Evolutionary conservation across 2,113 vertebrate genomes (phyloP), one percentile per base, ranked within the genome.

Genomic region (Aspiorhynchus laticeps): DNA sequence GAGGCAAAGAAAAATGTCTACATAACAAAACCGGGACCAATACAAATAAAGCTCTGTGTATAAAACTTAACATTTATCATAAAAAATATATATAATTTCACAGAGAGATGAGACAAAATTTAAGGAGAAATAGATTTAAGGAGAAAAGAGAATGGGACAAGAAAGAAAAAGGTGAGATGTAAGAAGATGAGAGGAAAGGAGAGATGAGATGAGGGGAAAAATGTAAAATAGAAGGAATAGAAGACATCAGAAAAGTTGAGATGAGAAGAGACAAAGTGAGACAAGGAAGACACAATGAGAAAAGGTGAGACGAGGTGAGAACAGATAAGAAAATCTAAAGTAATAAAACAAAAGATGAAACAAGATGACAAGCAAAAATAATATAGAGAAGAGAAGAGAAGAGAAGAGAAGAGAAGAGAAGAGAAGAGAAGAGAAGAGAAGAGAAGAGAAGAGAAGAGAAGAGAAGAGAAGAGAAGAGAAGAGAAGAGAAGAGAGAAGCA

Each of bases 1-100:
- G 11, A 51, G 65, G 26, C 24, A 5, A 79, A 51, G 5, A 67
- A 53, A 84, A 26, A 24, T 41, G 21, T 17, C 46, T 56, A 24
- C 33, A 89, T 83, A 85, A 91, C 89, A 90, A 51, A 53, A 74
- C 65, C 1, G 12, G 61, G 7, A 67, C n/a, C 15, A 67, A 67
- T 24, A 31, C 19, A 59, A 74, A 77, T 31, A 48, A 28, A 48
- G 19, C 1, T 38, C 17, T 71, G 67, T 31, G 43, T 31, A 28
- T 46, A 46, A 51, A 14, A 51, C 3, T 1, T 3, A 77, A 11
- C 24, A 51, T 77, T 77, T 76, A 15, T 67, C 11, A 67, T 28
- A 4, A 48, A 19, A 53, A 48, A 51, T 17, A 15, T 15, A 48
- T 4, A 48, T 1, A 1, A 19, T 53, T 28, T 63, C 59, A 71